phyloP scores from a whole-genome alignment of 23 tunicate species.

The Ciona savignyi region DNA sequence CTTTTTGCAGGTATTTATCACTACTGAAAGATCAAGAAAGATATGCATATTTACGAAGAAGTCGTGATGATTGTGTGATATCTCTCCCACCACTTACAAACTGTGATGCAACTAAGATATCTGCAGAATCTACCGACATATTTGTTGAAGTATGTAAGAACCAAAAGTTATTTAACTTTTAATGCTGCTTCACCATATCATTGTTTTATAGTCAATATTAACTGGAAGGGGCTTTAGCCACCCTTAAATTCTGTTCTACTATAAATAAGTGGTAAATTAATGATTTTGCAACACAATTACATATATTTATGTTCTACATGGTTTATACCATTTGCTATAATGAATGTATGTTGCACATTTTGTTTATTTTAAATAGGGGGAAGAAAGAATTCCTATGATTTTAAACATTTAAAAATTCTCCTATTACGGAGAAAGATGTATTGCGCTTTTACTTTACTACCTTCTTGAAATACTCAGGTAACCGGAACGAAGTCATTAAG shows the following conservation, averaged over 20 bases:
- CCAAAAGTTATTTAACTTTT: background rate
- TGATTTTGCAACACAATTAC: too few species aligned
- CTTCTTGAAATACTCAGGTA: slow-evolving; percentile 16
- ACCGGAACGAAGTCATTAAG: slow-evolving; percentile 70
- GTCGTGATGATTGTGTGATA: slow-evolving; percentile 51
- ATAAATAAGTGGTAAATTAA: too few species aligned
- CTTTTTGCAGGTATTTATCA: slow-evolving; percentile 40
- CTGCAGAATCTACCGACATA: slow-evolving; percentile 22
- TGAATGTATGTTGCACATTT: too few species aligned
- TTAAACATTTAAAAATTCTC: too few species aligned
- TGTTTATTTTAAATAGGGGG: background rate
- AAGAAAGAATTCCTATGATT: too few species aligned
- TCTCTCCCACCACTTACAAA: slow-evolving; percentile 91
- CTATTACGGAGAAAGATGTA: too few species aligned
- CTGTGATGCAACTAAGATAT: slow-evolving; percentile 62
- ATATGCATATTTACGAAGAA: slow-evolving; percentile 47
- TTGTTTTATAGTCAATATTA: too few species aligned
- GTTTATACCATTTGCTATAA: too few species aligned
- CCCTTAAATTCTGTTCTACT: too few species aligned
- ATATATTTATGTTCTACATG: too few species aligned
- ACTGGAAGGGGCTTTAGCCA: too few species aligned
- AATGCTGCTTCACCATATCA: too few species aligned
- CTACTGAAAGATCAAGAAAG: slow-evolving; percentile 64
- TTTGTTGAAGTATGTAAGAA: slow-evolving; percentile 65
- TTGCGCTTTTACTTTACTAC: background rate